Base-by-base conservation (phyloP, 2,888 invertebrate species). In the Orthosia gracilis region DNA sequence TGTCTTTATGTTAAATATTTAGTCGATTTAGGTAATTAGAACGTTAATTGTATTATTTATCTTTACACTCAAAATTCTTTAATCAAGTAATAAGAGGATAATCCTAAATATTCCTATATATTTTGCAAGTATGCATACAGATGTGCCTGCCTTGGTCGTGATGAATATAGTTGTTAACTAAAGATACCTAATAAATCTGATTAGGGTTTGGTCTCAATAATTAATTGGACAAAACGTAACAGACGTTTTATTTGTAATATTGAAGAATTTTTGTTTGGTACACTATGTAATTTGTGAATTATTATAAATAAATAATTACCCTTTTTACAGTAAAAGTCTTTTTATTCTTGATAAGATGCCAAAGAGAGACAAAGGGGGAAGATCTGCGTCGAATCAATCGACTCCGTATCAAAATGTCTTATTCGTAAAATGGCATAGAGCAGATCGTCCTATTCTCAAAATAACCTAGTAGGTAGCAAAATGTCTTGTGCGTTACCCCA, bases 1-100 rank as follows among this genome's bases (percentile, higher is more conserved):
- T 93, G 89, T 86, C 87, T 91, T 93, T 95, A 94, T 94, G 94
- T 94, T 96, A 94, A 94, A 94, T 96, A 94, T 95, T 94, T 96
- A 96, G 96, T 95, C 91, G 91, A 93, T 94, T 93, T 96, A 96
- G 95, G 94, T 94, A 94, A 94, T 93, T 94, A 91, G 91, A 95
- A 94, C 84, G 91, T 94, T 94, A 94, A 94, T 95, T 95, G 94
- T 96, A 95, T 96, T 95, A 95, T 95, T 95, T 96, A 95, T 95
- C 94, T 94, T 94, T 95, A 95, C 94, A 95, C 93, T 94, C 93
- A 92, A 93, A 91, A 93, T 92, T 94, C 91, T 88, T 92, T 92
- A 85, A 93, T 92, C 90, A 90, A 91, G 85, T 89, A 88, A 88
- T 91, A 89, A 80, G 86, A 88, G 90, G 85, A 88, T 89, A 86